Percentiles rank a stretch among this genome's conserved stretches.
Evolutionary conservation across 2,888 invertebrate genomes (phyloP).

Genomic region (Acleris emargana): DNA sequence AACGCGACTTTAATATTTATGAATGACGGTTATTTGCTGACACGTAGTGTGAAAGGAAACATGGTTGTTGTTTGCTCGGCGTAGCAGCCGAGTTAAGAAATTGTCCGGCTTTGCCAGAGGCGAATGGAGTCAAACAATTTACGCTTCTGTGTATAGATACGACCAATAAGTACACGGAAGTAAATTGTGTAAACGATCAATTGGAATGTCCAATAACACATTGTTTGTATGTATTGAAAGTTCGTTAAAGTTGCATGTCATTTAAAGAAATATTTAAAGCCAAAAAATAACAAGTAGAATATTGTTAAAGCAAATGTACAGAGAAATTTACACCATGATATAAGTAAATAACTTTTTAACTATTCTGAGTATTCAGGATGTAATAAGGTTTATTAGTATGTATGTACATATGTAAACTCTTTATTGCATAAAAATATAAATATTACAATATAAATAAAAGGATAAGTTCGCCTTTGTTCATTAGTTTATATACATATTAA

Average conservation of each 20-base stretch:
- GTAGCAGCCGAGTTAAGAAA: constrained; percentile 42
- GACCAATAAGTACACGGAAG: constrained; percentile 45
- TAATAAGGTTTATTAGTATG: constrained; percentile 44
- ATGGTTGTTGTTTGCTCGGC: constrained; percentile 46
- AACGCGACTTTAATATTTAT: constrained; percentile 46
- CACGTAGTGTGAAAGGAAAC: constrained; percentile 48
- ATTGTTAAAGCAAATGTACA: background rate
- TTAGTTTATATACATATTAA: no score
- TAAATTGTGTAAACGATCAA: constrained; percentile 44
- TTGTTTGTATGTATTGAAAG: constrained; percentile 25
- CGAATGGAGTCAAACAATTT: constrained; percentile 43
- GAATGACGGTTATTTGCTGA: constrained; percentile 48
- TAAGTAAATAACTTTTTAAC: constrained; percentile 13
- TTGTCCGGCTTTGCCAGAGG: constrained; percentile 40
- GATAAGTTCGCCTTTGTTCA: no score
- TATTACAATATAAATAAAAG: no score
- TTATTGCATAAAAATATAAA: no score
- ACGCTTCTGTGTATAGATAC: constrained; percentile 40
- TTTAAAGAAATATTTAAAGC: constrained; percentile 1
- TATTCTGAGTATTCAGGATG: background rate
- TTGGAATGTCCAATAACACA: constrained; percentile 41
- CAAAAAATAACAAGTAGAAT: no score
- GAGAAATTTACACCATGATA: constrained; percentile 9
- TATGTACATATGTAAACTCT: no score
- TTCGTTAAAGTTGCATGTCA: constrained; percentile 12